These are phyloP conservation scores for Menidia beryllina DNA, from an alignment of 2,113 vertebrate species.

Conservation along the genomic window DNA sequence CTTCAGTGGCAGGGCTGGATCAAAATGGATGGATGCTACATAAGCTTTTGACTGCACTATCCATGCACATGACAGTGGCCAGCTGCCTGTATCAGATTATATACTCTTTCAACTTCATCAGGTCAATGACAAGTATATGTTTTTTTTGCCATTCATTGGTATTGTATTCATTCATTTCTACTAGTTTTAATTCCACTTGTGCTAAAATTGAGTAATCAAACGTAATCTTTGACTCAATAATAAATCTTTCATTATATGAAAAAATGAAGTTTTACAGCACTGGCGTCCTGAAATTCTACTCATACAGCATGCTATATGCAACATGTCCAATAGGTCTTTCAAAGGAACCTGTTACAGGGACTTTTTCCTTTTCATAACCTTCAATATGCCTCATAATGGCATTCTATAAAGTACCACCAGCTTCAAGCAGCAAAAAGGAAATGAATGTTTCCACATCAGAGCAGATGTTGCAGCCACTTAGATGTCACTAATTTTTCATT, in stretches of 20 bases:
- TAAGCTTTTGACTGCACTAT: conserved; percentile 17
- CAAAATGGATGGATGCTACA: conserved; percentile 30
- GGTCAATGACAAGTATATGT: neutral
- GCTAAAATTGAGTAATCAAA: neutral
- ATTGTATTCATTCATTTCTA: too few species aligned
- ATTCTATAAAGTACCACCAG: too few species aligned
- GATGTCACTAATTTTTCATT: too few species aligned
- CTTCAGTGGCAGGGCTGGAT: conserved; percentile 29
- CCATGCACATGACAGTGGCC: conserved; percentile 4
- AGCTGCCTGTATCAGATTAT: neutral
- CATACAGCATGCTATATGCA: too few species aligned
- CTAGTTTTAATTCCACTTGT: neutral
- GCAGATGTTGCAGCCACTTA: too few species aligned
- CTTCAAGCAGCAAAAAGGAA: too few species aligned
- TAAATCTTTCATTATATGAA: neutral
- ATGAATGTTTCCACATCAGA: too few species aligned
- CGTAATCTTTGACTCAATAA: neutral
- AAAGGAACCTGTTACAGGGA: too few species aligned
- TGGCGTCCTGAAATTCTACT: neutral
- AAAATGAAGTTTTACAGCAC: neutral
- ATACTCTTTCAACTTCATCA: neutral
- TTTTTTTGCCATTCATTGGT: too few species aligned
- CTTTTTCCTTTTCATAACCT: too few species aligned
- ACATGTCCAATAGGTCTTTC: too few species aligned
- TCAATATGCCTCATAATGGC: too few species aligned